These are phyloP conservation scores for Teleiodes luculella DNA, from an alignment of 2,888 invertebrate species.

Conservation along the genomic window DNA sequence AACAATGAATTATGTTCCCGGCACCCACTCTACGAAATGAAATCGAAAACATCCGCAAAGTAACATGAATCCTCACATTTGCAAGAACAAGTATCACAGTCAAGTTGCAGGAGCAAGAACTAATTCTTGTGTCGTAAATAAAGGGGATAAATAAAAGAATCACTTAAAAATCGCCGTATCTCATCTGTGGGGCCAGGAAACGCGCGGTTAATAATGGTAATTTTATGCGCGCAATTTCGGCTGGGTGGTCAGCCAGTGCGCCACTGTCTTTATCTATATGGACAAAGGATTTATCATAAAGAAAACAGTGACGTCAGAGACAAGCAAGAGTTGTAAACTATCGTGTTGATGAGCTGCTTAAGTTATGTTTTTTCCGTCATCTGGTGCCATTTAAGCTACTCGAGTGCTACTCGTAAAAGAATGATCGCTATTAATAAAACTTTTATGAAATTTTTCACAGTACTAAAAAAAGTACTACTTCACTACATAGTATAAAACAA, in stretches of 20 bases:
- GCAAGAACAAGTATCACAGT: neutral
- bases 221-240: conserved; percentile 49
- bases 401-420: no score
- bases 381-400: no score
- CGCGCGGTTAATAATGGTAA: conserved; percentile 47
- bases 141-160: conserved; percentile 25
- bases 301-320: neutral
- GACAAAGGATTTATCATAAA: conserved; percentile 3
- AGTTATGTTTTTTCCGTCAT: no score
- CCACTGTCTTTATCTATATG: conserved; percentile 3
- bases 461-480: no score
- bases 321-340: no score
- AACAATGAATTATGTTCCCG: neutral
- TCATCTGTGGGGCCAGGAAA: conserved; percentile 31
- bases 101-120: neutral
- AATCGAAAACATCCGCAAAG: conserved; percentile 5
- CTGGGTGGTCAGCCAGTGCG: conserved; percentile 40
- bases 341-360: no score
- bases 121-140: conserved; percentile 28
- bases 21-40: neutral
- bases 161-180: conserved; percentile 32
- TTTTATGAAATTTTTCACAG: no score
- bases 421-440: no score
- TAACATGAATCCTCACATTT: neutral
- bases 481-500: no score